Evolutionary conservation across 2,888 invertebrate genomes (phyloP).

Genomic region (Phaedon cochleariae): DNA sequence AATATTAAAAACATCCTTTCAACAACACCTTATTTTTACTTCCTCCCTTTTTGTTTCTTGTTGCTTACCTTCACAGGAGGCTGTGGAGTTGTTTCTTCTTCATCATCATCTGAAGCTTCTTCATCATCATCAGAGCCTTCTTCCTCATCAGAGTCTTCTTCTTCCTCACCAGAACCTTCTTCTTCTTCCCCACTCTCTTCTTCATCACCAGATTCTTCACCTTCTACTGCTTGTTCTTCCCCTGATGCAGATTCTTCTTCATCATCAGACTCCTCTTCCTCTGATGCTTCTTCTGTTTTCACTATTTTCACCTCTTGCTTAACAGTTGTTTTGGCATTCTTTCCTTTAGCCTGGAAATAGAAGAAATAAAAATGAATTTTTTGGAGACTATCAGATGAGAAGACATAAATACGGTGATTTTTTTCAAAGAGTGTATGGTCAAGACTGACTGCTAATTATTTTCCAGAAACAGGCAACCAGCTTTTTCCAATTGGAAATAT

Average conservation of each 20-base stretch:
- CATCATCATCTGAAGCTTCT: slow-evolving; percentile 36
- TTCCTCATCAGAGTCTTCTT: slow-evolving; percentile 16
- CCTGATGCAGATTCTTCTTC: slow-evolving; percentile 1
- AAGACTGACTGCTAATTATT: too few relatives aligned
- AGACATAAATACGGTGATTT: too few relatives aligned
- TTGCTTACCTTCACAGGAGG: slow-evolving; percentile 41
- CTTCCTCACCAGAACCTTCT: slow-evolving; percentile 7
- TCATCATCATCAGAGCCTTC: slow-evolving; percentile 31
- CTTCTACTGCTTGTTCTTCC: slow-evolving; percentile 4
- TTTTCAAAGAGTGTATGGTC: too few relatives aligned
- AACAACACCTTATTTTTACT: slow-evolving; percentile 25
- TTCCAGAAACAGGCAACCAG: too few relatives aligned
- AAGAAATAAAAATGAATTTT: too few relatives aligned
- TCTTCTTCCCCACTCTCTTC: slow-evolving; percentile 8
- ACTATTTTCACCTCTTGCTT: not conserved
- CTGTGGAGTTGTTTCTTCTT: slow-evolving; percentile 10
- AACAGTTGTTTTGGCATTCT: not conserved
- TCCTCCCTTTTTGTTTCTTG: slow-evolving; percentile 37
- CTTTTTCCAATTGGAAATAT: too few relatives aligned
- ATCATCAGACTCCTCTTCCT: not conserved
- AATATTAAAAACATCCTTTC: not conserved
- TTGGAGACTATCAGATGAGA: too few relatives aligned
- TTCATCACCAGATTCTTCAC: slow-evolving; percentile 10
- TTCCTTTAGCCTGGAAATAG: not conserved
- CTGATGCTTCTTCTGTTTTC: not conserved